Evolutionary conservation across 2,797 vertebrate species (phyloP).

Genomic region (Menidia menidia): DNA sequence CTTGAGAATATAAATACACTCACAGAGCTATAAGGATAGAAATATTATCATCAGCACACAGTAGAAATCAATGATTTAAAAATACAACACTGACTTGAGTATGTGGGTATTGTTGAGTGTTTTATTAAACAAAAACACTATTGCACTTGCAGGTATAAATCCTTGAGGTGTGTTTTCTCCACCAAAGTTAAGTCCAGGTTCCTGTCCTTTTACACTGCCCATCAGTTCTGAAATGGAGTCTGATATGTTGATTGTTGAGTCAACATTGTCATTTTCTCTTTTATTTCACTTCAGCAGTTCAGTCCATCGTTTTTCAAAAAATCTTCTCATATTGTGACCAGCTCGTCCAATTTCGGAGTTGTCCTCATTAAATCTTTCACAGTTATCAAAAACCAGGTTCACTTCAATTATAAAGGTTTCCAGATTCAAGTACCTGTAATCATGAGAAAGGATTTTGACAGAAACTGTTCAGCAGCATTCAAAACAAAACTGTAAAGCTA

Average conservation of each 20-base stretch:
- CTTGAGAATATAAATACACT: conserved; percentile 94
- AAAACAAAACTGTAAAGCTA: background rate
- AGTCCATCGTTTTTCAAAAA: conserved; percentile 96
- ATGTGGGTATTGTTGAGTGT: conserved; percentile 83
- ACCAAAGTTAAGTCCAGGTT: conserved; percentile 80
- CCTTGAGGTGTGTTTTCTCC: conserved; percentile 49
- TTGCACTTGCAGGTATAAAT: conserved; percentile 89
- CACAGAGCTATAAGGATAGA: conserved; percentile 66
- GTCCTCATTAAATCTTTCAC: conserved; percentile 98
- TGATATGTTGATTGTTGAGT: conserved; percentile 34
- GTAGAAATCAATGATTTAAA: conserved; percentile 83
- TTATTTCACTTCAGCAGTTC: conserved; percentile 87
- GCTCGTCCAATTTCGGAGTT: conserved; percentile 95
- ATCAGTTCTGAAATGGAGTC: conserved; percentile 71
- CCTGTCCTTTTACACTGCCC: conserved; percentile 81
- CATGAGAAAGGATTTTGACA: conserved; percentile 3
- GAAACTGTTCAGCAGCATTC: background rate
- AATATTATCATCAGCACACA: conserved; percentile 83
- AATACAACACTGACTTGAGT: conserved; percentile 87
- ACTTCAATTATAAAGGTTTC: conserved; percentile 94
- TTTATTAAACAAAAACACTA: conserved; percentile 80
- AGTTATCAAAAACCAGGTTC: conserved; percentile 98
- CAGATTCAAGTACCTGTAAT: conserved; percentile 89
- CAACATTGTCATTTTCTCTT: background rate
- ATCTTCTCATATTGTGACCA: conserved; percentile 96